A percentile compares a stretch with the other conserved stretches of the same genome.
Conservation (phyloP, 1,140 invertebrate species). For the Pogonomyrmex californicus region DNA sequence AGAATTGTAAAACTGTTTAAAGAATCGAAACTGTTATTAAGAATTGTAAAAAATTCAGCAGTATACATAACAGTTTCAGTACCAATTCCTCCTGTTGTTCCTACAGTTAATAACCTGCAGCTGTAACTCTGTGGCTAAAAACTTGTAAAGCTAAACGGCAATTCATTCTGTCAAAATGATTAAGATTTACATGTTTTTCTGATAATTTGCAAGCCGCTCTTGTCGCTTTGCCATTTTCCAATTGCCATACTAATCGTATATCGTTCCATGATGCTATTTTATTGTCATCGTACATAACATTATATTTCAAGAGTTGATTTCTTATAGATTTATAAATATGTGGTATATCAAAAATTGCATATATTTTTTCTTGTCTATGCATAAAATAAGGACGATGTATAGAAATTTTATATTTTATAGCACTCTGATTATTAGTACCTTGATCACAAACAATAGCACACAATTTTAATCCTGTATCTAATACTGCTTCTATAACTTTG, state of each 20-base stretch:
- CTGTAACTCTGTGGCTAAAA: slow-evolving; percentile 1
- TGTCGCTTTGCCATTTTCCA: no score
- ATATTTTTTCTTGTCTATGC: slow-evolving; percentile 6
- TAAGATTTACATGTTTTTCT: neutral
- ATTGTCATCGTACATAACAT: neutral
- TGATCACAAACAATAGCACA: no score
- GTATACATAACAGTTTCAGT: no score
- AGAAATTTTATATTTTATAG: no score
- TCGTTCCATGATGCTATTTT: neutral
- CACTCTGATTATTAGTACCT: no score
- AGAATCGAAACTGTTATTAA: no score
- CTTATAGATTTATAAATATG: slow-evolving; percentile 27
- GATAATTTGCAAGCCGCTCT: no score
- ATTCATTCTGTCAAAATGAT: slow-evolving; percentile 26
- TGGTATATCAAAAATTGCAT: slow-evolving; percentile 7
- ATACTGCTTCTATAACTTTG: neutral
- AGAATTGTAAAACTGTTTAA: no score
- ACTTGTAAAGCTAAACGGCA: slow-evolving; percentile 22
- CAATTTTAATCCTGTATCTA: slow-evolving; percentile 11
- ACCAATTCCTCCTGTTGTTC: neutral
- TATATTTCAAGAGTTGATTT: slow-evolving; percentile 6
- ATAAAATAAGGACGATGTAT: slow-evolving; percentile 3
- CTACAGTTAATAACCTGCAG: slow-evolving; percentile 1
- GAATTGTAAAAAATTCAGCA: no score
- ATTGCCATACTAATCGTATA: neutral